Conservation (phyloP, 2,888 invertebrate species). For the Gandaritis pyraliata region DNA sequence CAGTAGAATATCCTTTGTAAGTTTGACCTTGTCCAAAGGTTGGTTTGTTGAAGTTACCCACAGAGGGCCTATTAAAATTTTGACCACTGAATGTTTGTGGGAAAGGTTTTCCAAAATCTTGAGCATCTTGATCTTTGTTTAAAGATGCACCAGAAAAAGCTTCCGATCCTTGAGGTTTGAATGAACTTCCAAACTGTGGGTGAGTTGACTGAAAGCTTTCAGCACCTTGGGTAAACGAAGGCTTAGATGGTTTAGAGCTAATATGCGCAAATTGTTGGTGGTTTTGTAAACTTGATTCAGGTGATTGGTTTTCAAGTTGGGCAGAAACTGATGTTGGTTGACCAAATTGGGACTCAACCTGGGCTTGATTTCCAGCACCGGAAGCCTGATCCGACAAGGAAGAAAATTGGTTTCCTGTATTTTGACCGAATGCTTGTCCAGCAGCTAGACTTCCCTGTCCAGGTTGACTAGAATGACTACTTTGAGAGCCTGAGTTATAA, state of each 20-base stretch:
- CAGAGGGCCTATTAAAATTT: constrained; percentile 24
- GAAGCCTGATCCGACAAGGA: constrained; percentile 20
- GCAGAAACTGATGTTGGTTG: constrained; percentile 22
- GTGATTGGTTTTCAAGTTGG: constrained; percentile 23
- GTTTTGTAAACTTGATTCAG: constrained; percentile 15
- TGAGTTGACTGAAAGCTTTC: constrained; percentile 25
- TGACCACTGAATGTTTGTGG: constrained; percentile 24
- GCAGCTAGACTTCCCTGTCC: constrained; percentile 18
- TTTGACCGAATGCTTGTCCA: constrained; percentile 11
- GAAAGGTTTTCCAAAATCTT: constrained; percentile 29
- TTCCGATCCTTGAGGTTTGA: constrained; percentile 35
- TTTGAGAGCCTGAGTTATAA: constrained; percentile 20
- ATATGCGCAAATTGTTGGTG: constrained; percentile 30
- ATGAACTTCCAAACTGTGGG: constrained; percentile 35
- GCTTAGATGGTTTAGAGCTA: constrained; percentile 18
- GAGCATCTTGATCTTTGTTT: constrained; percentile 18
- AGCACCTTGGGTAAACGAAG: constrained; percentile 13
- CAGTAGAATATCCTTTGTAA: constrained; percentile 12
- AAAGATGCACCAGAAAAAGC: constrained; percentile 25
- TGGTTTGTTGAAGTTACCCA: constrained; percentile 13
- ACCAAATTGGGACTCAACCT: constrained; percentile 23
- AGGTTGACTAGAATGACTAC: constrained; percentile 28
- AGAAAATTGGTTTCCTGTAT: constrained; percentile 20
- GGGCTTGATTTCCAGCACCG: constrained; percentile 22
- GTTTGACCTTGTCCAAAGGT: constrained; percentile 17